phyloP scores from a whole-genome alignment of 2,888 invertebrate species.

The Heliconius cydno region DNA sequence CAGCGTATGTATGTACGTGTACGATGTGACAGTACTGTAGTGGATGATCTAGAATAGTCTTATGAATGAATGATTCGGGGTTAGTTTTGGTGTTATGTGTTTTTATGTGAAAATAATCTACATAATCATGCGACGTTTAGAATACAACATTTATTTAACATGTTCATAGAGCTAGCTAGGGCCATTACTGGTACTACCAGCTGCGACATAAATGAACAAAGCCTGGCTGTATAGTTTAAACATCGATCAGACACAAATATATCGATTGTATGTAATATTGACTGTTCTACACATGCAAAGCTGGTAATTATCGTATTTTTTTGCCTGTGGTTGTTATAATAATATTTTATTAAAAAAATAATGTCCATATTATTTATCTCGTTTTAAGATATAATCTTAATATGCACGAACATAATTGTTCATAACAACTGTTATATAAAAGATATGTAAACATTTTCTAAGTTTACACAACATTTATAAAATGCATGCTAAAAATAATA shows the following conservation, averaged over 20 bases:
- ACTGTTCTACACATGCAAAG: slow-evolving; percentile 28
- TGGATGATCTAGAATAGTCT: slow-evolving; percentile 3
- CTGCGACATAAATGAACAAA: slow-evolving; percentile 9
- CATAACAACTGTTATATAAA: too few species aligned
- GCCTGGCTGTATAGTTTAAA: slow-evolving; percentile 19
- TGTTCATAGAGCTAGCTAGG: neutral
- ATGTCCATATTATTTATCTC: neutral
- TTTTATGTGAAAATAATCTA: slow-evolving; percentile 6
- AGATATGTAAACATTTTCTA: too few species aligned
- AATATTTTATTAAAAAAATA: neutral
- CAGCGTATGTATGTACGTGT: slow-evolving; percentile 18
- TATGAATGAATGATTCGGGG: neutral
- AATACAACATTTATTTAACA: slow-evolving; percentile 15
- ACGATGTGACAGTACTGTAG: slow-evolving; percentile 6
- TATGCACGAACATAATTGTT: neutral
- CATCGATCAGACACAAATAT: slow-evolving; percentile 19
- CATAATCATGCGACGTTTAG: slow-evolving; percentile 3
- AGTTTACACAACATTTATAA: too few species aligned
- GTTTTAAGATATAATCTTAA: neutral
- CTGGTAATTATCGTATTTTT: slow-evolving; percentile 6
- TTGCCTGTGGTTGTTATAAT: neutral
- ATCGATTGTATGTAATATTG: neutral
- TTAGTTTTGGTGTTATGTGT: neutral
- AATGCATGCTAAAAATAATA: neutral
- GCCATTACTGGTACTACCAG: neutral